Evolutionary conservation across 2,797 vertebrate species (phyloP).

Genomic region (Scolopax bukidnonensis): DNA sequence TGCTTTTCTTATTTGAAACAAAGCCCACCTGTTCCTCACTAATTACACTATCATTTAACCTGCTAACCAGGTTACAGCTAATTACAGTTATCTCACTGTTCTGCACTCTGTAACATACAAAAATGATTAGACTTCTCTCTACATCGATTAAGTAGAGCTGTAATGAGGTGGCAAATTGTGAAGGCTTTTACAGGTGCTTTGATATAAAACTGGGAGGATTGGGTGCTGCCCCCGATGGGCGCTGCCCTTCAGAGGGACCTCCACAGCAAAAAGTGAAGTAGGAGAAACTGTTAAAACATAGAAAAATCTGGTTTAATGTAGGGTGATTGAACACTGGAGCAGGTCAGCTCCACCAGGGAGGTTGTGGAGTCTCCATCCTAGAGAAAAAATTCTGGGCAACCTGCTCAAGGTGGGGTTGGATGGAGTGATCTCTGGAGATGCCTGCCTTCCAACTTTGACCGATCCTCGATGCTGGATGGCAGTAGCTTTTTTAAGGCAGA

Average conservation of each 20-base stretch:
- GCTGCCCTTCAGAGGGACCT: not conserved
- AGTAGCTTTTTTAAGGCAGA: not conserved
- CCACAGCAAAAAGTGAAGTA: not conserved
- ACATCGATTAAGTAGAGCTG: not conserved
- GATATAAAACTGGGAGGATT: not conserved
- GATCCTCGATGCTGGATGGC: not conserved
- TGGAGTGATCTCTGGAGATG: not conserved
- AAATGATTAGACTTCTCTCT: not conserved
- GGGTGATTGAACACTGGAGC: not conserved
- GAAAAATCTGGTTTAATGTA: not conserved
- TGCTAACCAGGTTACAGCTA: not conserved
- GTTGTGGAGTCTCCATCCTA: not conserved
- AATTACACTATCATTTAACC: not conserved
- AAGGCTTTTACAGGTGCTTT: not conserved
- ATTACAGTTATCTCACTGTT: constrained; percentile 17
- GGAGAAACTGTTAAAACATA: not conserved
- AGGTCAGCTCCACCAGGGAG: not conserved
- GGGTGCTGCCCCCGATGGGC: not conserved
- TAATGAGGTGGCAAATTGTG: not conserved
- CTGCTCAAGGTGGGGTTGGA: not conserved
- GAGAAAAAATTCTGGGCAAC: not conserved
- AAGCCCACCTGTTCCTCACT: not conserved
- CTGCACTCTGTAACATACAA: not conserved
- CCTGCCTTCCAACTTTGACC: not conserved
- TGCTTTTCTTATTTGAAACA: constrained; percentile 9